Base-by-base conservation (phyloP, 2,888 invertebrate genomes). In the Drosophila testacea region DNA sequence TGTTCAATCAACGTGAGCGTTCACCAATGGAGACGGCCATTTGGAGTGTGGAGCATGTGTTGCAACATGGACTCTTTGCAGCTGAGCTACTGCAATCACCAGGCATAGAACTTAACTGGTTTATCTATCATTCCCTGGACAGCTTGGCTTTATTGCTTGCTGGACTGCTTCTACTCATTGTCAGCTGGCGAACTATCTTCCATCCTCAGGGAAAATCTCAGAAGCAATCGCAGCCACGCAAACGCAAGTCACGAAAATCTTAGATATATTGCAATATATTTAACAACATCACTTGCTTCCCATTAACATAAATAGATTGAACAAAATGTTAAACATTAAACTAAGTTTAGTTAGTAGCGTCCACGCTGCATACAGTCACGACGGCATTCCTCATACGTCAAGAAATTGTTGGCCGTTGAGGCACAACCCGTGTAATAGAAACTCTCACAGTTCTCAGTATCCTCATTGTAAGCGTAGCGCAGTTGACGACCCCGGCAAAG, bases 21-120 rank as follows among this genome's bases (percentile, higher is more conserved):
- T 92, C 93, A 4, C 93, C 94, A 1, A 72, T 94, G 51, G 93
- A 94, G 65, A 93, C 92, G 30, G 94, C 94, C 63, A 92, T 94
- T 83, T 94, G 94, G 91, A 94, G 94, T 93, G 93, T 93, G 11
- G 94, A 95, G 77, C 94, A 94, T 81, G 93, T 94, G 71, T 92
- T 94, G 34, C 63, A 63, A 6, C 61, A 90, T 42, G 88, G 88
- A 4, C 36, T 76, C 38, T 34, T 69, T 0, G 87, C 88, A 0
- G 66, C 62, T 0, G 71, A 86, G 30, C 56, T 91, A 16, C 63
- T 92, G 11, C 85, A 89, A 34, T 89, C 91, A 4, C 90, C 91
- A 28, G 91, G 91, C 50, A 90, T 87, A 4, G 71, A 91, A 36
- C 71, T 92, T 44, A 88, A 89, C 68, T 91, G 91, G 88, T 90